These are phyloP conservation scores for Ariopsis seemanni DNA, from an alignment of 2,113 vertebrate species.

Conservation along the genomic window DNA sequence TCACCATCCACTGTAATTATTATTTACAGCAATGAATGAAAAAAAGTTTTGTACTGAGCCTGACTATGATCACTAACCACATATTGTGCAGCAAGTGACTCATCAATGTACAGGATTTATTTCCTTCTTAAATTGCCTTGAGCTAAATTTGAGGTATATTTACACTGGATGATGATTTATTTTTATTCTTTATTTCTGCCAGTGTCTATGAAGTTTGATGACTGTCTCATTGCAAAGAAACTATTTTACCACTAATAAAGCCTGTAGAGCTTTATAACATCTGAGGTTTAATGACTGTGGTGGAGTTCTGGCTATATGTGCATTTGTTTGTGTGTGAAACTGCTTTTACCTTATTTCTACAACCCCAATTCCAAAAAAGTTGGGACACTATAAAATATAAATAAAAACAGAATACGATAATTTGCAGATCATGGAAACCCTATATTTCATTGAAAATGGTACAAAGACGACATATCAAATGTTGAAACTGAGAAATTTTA, in stretches of 20 bases:
- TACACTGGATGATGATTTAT: neutral
- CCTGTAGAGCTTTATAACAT: neutral
- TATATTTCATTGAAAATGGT: too few species aligned
- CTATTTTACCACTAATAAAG: neutral
- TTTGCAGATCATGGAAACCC: too few species aligned
- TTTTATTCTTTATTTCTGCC: neutral
- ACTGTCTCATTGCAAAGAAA: neutral
- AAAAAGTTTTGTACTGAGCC: neutral
- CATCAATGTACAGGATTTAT: neutral
- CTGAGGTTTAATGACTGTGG: neutral
- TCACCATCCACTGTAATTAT: neutral
- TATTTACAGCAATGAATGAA: neutral
- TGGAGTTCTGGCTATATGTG: neutral
- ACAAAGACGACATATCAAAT: too few species aligned
- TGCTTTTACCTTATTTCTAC: neutral
- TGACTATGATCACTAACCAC: neutral
- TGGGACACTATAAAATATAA: too few species aligned
- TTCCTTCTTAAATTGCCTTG: neutral
- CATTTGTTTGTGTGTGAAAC: too few species aligned
- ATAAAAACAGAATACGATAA: too few species aligned
- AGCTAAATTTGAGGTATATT: neutral
- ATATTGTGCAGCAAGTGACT: neutral
- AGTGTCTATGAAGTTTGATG: neutral
- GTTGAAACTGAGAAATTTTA: too few species aligned
- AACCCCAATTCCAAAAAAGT: too few species aligned